These are phyloP conservation scores for Muschampia plurimacula DNA, from an alignment of 2,888 invertebrate species.

Conservation along the genomic window DNA sequence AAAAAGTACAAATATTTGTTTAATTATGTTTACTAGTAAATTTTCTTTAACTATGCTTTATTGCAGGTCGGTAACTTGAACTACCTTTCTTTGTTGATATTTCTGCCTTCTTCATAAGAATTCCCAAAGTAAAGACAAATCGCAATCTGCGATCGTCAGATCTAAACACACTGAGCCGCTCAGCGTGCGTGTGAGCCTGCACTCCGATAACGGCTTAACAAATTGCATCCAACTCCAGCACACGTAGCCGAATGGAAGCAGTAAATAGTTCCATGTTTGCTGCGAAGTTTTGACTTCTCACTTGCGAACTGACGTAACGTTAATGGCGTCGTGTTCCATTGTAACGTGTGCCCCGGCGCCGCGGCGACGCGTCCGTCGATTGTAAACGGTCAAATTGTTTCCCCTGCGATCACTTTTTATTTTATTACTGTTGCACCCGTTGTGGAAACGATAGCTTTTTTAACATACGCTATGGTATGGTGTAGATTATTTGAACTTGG, in stretches of 20 bases:
- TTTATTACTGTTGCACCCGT: background rate
- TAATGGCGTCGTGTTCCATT: conserved; percentile 69
- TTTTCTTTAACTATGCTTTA: too few species aligned
- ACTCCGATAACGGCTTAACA: conserved; percentile 79
- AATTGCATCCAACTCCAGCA: conserved; percentile 79
- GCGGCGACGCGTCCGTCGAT: conserved; percentile 56
- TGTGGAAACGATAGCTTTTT: background rate
- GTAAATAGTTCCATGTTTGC: conserved; percentile 78
- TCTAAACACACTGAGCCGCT: conserved; percentile 37
- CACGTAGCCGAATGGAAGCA: conserved; percentile 67
- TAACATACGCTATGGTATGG: background rate
- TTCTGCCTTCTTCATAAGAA: background rate
- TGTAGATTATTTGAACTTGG: too few species aligned
- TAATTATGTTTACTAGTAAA: too few species aligned
- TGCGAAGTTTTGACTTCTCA: conserved; percentile 75
- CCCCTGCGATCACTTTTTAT: conserved; percentile 42
- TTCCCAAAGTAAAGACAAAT: background rate
- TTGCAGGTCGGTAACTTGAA: too few species aligned
- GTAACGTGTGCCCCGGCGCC: conserved; percentile 54
- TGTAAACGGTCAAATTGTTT: conserved; percentile 79
- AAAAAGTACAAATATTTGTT: too few species aligned
- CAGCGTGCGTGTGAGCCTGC: conserved; percentile 57
- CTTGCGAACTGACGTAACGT: conserved; percentile 67
- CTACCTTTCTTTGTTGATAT: too few species aligned
- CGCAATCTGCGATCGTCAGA: background rate